Evolutionary conservation across 2,888 invertebrate genomes (phyloP), one percentile per base, ranked within the genome.

Genomic region (Parochlus steinenii): DNA sequence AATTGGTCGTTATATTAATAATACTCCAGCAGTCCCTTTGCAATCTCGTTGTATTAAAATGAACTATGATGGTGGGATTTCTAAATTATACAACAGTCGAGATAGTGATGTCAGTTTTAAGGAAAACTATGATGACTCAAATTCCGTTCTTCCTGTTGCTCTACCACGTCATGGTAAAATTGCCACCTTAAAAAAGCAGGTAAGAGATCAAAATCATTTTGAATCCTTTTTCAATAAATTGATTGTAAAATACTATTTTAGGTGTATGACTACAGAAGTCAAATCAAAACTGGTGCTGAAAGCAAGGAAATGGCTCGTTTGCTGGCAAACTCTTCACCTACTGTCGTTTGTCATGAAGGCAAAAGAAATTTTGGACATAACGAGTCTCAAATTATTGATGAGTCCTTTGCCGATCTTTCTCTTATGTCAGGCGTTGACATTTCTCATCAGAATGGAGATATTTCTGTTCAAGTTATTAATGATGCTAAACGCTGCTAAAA

Each of bases 1-100:
- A 12, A 10, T 34, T 7, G 8, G 22, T n/a, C 34, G 34, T 10
- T 34, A 34, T 20, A 34, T 34, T 5, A 33, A 33, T 10, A 19
- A 34, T 8, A 34, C 34, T 7, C 20, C 34, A 15, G 34, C 18
- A 20, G 20, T 28, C 4, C 28, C 28, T 10, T 19, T 34, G 15
- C n/a, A 11, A 6, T 7, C 28, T 2, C 19, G 18, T n/a, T n/a
- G n/a, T 15, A 28, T 17, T 22, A 19, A 25, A 6, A 4, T 28
- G 20, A 3, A 27, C 3, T 25, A 17, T 14, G 26, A 19, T 8
- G n/a, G 25, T 6, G 33, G 33, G 19, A 11, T 19, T 8, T 12
- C 20, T 11, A 23, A 25, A 6, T 28, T 22, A 11, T 34, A 28
- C 10, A 34, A 34, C 17, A 28, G 27, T 16, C 34, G 34, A 2